phyloP scores from a whole-genome alignment of 2,888 invertebrate species.

The Limnephilus rhombicus region DNA sequence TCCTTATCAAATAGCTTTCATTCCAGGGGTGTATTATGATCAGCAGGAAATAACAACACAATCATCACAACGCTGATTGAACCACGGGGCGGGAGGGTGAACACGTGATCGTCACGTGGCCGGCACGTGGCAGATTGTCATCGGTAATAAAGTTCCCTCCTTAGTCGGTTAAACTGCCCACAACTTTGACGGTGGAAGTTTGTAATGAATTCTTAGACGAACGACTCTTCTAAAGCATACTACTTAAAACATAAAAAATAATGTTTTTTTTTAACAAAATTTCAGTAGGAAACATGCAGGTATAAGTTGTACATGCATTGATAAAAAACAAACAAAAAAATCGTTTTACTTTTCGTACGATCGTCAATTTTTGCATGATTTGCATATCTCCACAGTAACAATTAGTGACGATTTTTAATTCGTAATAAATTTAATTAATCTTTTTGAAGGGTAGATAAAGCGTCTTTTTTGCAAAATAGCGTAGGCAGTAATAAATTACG shows the following conservation, averaged over 20 bases:
- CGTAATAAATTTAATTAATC: neutral
- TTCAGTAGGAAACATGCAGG: no score
- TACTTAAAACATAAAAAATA: neutral
- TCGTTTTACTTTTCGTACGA: neutral
- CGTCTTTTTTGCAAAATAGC: neutral
- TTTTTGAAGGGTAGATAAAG: neutral
- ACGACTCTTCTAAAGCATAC: neutral
- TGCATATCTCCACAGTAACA: neutral
- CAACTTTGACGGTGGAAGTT: neutral
- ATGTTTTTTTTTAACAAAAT: neutral
- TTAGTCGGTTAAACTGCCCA: slow-evolving; percentile 17
- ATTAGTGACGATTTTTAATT: neutral
- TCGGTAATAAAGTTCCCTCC: slow-evolving; percentile 51
- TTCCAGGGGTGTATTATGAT: slow-evolving; percentile 32
- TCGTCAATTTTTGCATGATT: neutral
- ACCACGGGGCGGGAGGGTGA: slow-evolving; percentile 50
- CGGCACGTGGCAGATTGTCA: slow-evolving; percentile 60
- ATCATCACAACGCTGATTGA: slow-evolving; percentile 51
- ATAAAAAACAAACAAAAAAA: neutral
- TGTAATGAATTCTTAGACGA: neutral
- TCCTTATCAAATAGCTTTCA: slow-evolving; percentile 45
- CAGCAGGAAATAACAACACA: slow-evolving; percentile 50
- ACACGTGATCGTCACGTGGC: slow-evolving; percentile 57
- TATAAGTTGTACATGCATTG: neutral
- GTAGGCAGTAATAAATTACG: neutral